Percentiles rank a stretch among this genome's conserved stretches.
Conservation (phyloP, 2,888 invertebrate genomes). For the Agriopis leucophaearia region DNA sequence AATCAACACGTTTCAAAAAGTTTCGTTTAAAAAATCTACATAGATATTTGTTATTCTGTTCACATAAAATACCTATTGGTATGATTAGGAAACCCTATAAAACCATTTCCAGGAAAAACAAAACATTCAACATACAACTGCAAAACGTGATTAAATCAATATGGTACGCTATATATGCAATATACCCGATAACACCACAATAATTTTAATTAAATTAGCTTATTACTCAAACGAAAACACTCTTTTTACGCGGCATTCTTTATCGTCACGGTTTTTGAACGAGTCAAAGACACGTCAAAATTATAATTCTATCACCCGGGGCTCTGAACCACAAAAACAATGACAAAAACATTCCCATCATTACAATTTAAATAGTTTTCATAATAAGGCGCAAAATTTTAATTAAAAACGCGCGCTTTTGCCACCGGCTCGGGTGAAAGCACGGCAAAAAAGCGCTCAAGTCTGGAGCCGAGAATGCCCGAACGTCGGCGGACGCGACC, state of each 20-base stretch:
- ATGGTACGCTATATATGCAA: background rate
- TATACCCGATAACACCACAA: background rate
- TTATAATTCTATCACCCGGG: slow-evolving; percentile 29
- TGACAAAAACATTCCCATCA: slow-evolving; percentile 35
- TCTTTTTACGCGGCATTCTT: slow-evolving; percentile 22
- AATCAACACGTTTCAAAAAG: slow-evolving; percentile 72
- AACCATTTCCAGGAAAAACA: background rate
- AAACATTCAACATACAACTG: background rate
- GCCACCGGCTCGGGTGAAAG: slow-evolving; percentile 60
- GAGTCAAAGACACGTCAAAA: slow-evolving; percentile 26
- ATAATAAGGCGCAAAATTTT: slow-evolving; percentile 79
- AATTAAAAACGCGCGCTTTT: slow-evolving; percentile 71
- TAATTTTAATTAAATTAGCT: slow-evolving; percentile 8
- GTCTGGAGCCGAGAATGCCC: slow-evolving; percentile 63
- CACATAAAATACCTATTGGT: too few species aligned
- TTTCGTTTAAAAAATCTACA: background rate
- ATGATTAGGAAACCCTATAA: too few species aligned
- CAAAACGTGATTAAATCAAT: background rate
- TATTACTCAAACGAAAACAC: slow-evolving; percentile 21
- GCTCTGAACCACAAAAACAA: slow-evolving; percentile 25
- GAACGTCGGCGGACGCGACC: slow-evolving; percentile 61
- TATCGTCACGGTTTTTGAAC: slow-evolving; percentile 28
- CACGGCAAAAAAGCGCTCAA: slow-evolving; percentile 38
- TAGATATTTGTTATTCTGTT: background rate
- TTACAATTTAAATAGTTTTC: slow-evolving; percentile 66